These are phyloP conservation scores for Archocentrus centrarchus DNA, from an alignment of 2,113 vertebrate species.

Conservation along the genomic window DNA sequence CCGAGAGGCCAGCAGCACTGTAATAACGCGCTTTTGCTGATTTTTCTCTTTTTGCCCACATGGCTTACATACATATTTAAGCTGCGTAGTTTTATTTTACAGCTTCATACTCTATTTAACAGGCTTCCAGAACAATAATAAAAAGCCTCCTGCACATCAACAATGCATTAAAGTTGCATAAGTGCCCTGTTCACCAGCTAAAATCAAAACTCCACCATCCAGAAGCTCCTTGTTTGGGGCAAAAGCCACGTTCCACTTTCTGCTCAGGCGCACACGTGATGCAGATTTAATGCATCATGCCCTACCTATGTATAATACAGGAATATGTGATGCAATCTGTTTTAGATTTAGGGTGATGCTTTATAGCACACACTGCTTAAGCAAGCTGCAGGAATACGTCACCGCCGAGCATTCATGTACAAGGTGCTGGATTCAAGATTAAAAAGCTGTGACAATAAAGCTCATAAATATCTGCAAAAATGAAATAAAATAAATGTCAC, in stretches of 20 bases:
- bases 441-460: not conserved
- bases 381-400: not conserved
- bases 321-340: not conserved
- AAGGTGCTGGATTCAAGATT: slow-evolving; percentile 3
- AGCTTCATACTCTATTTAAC: slow-evolving; percentile 45
- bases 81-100: slow-evolving; percentile 19
- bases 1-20: not conserved
- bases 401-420: not conserved
- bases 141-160: slow-evolving; percentile 36
- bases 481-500: not conserved
- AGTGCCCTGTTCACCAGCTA: slow-evolving; percentile 16
- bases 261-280: slow-evolving; percentile 6
- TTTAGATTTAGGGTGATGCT: slow-evolving; percentile 32
- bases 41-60: slow-evolving; percentile 8
- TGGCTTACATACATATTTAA: slow-evolving; percentile 21
- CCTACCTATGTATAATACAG: not conserved
- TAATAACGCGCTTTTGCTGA: slow-evolving; percentile 22
- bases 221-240: not conserved
- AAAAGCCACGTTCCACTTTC: not conserved
- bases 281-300: slow-evolving; percentile 47
- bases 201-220: slow-evolving; percentile 23
- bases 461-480: not conserved
- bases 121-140: slow-evolving; percentile 4
- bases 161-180: slow-evolving; percentile 49
- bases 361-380: slow-evolving; percentile 1